Percentiles rank a stretch among this genome's conserved stretches.
phyloP scores from a whole-genome alignment of 1,140 invertebrate genomes.

The Nebria ingens region DNA sequence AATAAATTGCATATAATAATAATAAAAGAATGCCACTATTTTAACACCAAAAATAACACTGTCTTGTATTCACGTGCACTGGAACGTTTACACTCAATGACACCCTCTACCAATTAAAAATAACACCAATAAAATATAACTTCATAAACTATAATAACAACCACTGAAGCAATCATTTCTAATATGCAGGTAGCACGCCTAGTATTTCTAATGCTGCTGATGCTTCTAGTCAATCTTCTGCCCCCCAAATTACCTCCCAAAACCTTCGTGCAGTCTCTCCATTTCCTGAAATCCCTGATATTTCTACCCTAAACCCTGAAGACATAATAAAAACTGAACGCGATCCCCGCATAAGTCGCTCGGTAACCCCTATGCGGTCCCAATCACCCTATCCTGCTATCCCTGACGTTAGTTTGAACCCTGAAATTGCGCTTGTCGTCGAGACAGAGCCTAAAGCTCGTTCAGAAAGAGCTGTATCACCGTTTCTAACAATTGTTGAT shows the following conservation, averaged over 20 bases:
- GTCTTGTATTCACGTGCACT: neutral
- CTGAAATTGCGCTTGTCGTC: slow-evolving; percentile 25
- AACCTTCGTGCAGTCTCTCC: slow-evolving; percentile 19
- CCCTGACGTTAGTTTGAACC: slow-evolving; percentile 25
- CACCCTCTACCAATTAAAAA: neutral
- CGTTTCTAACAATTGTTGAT: slow-evolving; percentile 28
- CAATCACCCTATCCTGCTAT: slow-evolving; percentile 24
- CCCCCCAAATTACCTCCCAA: neutral
- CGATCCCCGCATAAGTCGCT: slow-evolving; percentile 15
- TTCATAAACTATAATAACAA: no score
- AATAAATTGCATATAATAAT: no score
- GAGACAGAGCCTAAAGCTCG: neutral
- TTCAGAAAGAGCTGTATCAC: slow-evolving; percentile 18
- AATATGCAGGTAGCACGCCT: slow-evolving; percentile 23
- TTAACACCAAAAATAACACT: neutral
- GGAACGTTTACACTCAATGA: neutral
- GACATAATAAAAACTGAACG: slow-evolving; percentile 13
- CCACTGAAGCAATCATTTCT: neutral
- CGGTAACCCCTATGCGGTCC: slow-evolving; percentile 20
- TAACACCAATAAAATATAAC: neutral
- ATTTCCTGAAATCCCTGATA: slow-evolving; percentile 28
- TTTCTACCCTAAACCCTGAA: slow-evolving; percentile 19
- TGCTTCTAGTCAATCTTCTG: neutral
- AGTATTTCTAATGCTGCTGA: slow-evolving; percentile 10
- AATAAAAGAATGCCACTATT: neutral